Base-by-base conservation (phyloP, 2,888 invertebrate species). In the Dasysyrphus tricinctus region DNA sequence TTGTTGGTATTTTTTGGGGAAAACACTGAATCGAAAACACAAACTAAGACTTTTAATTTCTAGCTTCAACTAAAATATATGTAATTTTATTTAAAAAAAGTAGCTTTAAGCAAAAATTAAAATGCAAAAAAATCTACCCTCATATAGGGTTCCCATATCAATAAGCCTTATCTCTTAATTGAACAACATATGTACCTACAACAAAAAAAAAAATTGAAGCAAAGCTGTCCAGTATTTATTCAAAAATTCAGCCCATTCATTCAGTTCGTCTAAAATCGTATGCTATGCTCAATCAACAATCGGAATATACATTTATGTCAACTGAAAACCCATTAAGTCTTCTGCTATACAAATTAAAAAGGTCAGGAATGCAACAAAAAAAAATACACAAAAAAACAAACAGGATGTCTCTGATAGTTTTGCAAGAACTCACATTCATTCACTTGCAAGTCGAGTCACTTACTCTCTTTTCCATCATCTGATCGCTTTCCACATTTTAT, bases 291-390 rank as follows among this genome's bases (percentile, higher is more conserved):
- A 80, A 75, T 83, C 69, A 79, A 79, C 80, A 80, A 72, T 69
- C 72, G 54, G 67, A 77, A 80, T 85, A 61, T 24, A 24, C 24
- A 24, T 24, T 24, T 24, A 24, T 84, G 84, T 77, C 77, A 80
- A 80, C 67, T 74, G n/a, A 77, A 77, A 85, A 69, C 39, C 80
- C 70, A 80, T 73, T 80, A 69, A 56, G 65, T 51, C 56, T n/a
- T 8, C 65, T 54, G 16, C 14, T 14, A 80, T 16, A 34, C 37
- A 49, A 44, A 65, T 32, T 51, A 70, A 77, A 69, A 85, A 70
- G 44, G 59, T 65, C 63, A 80, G 24, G 65, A 72, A 57, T 56
- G 32, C 49, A 11, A 49, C 32, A 24, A 14, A 67, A 51, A 70
- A 49, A 59, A 57, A 24, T 8, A 37, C 16, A 72, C 1, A 56